Percentiles rank a stretch among this genome's conserved stretches.
Evolutionary conservation across 2,113 vertebrate species (phyloP).

Genomic region (Petrocephalus microphthalmus): DNA sequence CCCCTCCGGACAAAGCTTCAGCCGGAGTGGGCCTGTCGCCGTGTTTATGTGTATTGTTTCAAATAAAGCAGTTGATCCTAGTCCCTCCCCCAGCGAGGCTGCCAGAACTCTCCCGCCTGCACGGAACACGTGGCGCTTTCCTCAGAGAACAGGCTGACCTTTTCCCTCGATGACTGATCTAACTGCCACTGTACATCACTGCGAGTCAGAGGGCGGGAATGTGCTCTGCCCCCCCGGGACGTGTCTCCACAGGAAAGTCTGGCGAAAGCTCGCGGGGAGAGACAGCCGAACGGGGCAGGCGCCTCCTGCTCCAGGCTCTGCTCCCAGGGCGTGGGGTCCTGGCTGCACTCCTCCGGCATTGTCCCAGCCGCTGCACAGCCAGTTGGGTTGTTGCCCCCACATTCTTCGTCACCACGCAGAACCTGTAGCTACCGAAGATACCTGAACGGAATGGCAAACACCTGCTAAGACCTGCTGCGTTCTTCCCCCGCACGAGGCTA

Average conservation of each 20-base stretch:
- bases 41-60: conserved; percentile 22
- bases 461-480: neutral
- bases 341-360: neutral
- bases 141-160: conserved; percentile 31
- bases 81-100: neutral
- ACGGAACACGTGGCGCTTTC: neutral
- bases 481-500: neutral
- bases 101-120: conserved; percentile 14
- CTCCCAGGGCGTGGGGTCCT: neutral
- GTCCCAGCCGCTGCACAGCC: neutral
- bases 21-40: conserved; percentile 33
- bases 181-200: conserved; percentile 5
- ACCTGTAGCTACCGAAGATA: neutral
- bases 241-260: neutral
- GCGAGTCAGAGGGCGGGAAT: conserved; percentile 35
- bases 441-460: neutral
- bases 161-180: conserved; percentile 25
- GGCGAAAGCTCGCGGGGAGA: conserved; percentile 18
- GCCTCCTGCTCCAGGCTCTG: neutral
- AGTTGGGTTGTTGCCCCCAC: neutral
- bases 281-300: neutral
- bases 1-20: conserved; percentile 29
- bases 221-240: conserved; percentile 15
- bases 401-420: neutral
- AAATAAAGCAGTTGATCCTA: conserved; percentile 28